A percentile compares a stretch with the other conserved stretches of the same genome.
Conservation (phyloP, 2,888 invertebrate genomes). For the Zaprionus bogoriensis region DNA sequence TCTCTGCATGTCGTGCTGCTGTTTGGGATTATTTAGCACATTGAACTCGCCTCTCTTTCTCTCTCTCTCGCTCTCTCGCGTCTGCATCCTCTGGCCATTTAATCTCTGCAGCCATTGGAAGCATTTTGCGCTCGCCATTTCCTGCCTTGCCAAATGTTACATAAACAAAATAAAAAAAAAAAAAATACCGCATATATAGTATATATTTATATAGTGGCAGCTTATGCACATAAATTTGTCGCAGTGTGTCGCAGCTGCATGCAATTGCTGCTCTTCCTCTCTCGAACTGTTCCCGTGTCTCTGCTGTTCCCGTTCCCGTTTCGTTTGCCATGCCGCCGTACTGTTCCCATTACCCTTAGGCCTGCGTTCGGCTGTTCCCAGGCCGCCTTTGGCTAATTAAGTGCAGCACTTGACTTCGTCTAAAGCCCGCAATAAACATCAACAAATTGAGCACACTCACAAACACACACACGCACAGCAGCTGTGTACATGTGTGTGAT, state of each 20-base stretch:
- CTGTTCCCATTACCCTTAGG: constrained; percentile 8
- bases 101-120: too few relatives aligned
- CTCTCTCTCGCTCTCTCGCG: constrained; percentile 1
- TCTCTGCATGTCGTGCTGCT: constrained; percentile 15
- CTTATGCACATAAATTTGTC: constrained; percentile 29
- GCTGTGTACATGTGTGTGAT: constrained; percentile 3
- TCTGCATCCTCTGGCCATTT: constrained; percentile 9
- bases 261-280: constrained; percentile 13
- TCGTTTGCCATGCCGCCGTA: too few relatives aligned
- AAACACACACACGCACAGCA: not conserved
- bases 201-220: not conserved
- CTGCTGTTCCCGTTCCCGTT: constrained; percentile 4
- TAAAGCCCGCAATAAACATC: constrained; percentile 59
- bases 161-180: constrained; percentile 32
- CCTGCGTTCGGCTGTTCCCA: constrained; percentile 47
- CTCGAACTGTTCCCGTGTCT: constrained; percentile 12
- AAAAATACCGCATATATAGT: not conserved
- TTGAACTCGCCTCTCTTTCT: constrained; percentile 51
- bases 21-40: constrained; percentile 57
- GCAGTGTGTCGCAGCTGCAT: constrained; percentile 17
- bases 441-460: constrained; percentile 47
- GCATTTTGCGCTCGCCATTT: constrained; percentile 45
- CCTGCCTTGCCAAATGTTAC: constrained; percentile 49
- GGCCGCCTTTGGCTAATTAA: constrained; percentile 60
- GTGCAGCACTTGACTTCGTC: constrained; percentile 62